These are phyloP conservation scores for Microplitis mediator DNA, from an alignment of 1,140 invertebrate species.

Conservation along the genomic window DNA sequence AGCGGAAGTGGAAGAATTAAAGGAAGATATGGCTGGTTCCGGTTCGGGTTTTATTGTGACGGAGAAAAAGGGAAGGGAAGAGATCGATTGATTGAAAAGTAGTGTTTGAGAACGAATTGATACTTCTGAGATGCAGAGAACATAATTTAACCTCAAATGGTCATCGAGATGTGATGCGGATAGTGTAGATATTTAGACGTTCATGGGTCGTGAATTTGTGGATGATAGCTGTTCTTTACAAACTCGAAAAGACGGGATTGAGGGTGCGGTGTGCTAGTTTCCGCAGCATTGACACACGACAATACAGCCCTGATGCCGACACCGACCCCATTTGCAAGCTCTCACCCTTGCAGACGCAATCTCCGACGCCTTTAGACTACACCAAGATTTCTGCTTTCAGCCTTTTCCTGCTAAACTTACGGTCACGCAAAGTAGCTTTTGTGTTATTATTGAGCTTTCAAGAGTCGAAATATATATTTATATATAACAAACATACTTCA, in stretches of 20 bases:
- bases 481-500: too few species aligned
- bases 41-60: too few species aligned
- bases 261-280: conserved; percentile 48
- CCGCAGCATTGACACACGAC: conserved; percentile 52
- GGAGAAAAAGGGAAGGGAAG: too few species aligned
- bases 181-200: conserved; percentile 1
- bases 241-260: conserved; percentile 19
- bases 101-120: too few species aligned
- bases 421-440: not conserved
- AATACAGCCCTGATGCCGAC: conserved; percentile 55
- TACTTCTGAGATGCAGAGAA: too few species aligned
- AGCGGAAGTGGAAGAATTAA: too few species aligned
- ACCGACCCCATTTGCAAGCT: conserved; percentile 47
- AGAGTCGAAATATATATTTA: too few species aligned
- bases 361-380: not conserved
- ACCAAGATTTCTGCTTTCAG: not conserved
- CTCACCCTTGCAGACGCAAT: not conserved
- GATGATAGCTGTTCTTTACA: not conserved
- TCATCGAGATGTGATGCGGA: too few species aligned
- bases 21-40: too few species aligned
- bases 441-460: not conserved
- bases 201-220: too few species aligned
- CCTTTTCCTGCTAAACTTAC: not conserved
- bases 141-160: too few species aligned
- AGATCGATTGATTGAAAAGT: too few species aligned